Evolutionary conservation across 2,113 vertebrate genomes (phyloP).

Genomic region (Pteronura brasiliensis): DNA sequence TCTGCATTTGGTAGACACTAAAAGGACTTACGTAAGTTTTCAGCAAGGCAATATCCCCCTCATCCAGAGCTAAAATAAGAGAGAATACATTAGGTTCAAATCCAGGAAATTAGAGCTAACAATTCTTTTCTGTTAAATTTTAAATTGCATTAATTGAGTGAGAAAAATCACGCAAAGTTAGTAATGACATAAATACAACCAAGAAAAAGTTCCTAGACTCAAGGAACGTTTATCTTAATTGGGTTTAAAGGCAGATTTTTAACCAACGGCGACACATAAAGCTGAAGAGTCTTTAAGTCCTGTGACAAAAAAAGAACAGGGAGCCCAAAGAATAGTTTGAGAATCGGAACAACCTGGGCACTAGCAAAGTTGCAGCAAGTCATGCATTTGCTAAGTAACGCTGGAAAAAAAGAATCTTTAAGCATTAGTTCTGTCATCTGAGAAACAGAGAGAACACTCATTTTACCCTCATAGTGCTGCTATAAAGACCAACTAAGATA

Average conservation of each 20-base stretch:
- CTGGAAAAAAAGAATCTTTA: neutral
- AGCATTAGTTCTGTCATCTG: neutral
- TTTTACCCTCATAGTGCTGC: neutral
- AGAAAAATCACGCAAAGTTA: neutral
- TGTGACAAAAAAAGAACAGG: neutral
- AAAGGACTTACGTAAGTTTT: slow-evolving; percentile 96
- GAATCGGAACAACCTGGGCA: neutral
- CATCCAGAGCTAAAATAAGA: slow-evolving; percentile 93
- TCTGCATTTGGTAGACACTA: neutral
- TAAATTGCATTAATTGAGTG: neutral
- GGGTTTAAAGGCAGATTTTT: neutral
- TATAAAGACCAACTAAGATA: neutral
- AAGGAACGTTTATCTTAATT: slow-evolving; percentile 10
- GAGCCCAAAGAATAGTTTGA: neutral
- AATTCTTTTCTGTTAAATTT: slow-evolving; percentile 29
- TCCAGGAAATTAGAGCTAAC: neutral
- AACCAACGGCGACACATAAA: neutral
- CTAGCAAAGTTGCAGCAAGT: neutral
- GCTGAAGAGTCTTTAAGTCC: neutral
- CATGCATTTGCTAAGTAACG: neutral
- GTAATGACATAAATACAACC: neutral
- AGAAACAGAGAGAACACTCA: neutral
- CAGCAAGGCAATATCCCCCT: slow-evolving; percentile 97
- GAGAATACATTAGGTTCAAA: slow-evolving; percentile 51
- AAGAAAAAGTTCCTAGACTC: neutral